Evolutionary conservation across 2,888 invertebrate species (phyloP).

Genomic region (Gryllus longicercus): DNA sequence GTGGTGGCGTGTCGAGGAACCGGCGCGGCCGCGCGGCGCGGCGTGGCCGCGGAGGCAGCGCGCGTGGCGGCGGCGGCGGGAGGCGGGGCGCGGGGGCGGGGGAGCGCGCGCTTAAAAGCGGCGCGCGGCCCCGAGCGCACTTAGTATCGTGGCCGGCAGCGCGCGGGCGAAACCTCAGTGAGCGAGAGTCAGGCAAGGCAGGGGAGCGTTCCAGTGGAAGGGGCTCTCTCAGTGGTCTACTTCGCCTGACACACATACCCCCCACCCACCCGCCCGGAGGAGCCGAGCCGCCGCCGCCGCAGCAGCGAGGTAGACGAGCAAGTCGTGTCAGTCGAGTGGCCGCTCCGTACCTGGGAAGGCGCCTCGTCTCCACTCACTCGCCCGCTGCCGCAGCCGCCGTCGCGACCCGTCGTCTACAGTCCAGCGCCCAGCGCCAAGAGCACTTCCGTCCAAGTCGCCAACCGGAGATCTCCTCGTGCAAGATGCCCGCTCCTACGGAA

Average conservation of each 20-base stretch:
- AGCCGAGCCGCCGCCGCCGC: neutral
- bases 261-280: neutral
- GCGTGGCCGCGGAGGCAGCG: neutral
- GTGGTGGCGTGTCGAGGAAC: neutral
- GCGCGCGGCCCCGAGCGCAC: neutral
- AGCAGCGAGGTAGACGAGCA: neutral
- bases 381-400: too few species aligned
- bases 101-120: neutral
- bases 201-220: neutral
- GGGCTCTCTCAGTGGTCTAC: neutral
- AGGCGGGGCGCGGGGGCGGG: neutral
- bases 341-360: neutral
- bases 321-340: slow-evolving; percentile 5
- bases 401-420: neutral
- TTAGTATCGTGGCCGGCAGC: neutral
- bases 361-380: neutral
- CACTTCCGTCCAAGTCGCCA: too few species aligned
- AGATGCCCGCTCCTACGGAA: slow-evolving; percentile 2
- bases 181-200: neutral
- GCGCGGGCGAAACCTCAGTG: neutral
- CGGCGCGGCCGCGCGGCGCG: neutral
- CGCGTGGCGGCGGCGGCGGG: neutral
- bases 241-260: neutral
- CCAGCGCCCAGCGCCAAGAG: neutral
- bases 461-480: too few species aligned